phyloP scores from a whole-genome alignment of 2,113 vertebrate genomes.

The Corythoichthys intestinalis region DNA sequence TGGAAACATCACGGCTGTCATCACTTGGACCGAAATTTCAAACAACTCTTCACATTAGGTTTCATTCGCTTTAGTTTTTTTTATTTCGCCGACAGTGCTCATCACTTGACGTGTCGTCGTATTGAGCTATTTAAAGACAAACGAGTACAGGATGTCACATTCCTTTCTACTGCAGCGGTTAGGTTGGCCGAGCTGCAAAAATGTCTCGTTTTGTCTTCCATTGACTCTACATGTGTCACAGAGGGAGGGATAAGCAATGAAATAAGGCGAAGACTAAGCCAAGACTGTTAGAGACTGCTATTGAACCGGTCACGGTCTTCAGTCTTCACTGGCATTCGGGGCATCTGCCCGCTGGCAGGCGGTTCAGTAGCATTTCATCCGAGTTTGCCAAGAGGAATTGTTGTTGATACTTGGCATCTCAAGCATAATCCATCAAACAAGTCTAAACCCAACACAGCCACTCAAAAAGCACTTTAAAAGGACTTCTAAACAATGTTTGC shows the following conservation, averaged over 20 bases:
- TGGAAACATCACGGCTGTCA: background rate
- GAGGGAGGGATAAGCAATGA: background rate
- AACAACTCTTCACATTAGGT: background rate
- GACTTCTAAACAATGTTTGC: background rate
- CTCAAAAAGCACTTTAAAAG: background rate
- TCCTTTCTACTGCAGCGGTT: background rate
- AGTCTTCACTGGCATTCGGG: slow-evolving; percentile 21
- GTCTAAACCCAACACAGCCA: slow-evolving; percentile 16
- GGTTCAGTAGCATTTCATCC: slow-evolving; percentile 19
- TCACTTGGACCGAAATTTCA: background rate
- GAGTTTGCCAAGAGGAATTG: slow-evolving; percentile 23
- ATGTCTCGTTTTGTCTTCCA: background rate
- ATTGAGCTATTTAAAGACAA: slow-evolving; percentile 18
- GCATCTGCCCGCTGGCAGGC: slow-evolving; percentile 17
- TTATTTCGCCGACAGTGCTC: slow-evolving; percentile 17
- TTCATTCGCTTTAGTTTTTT: background rate
- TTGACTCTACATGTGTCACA: background rate
- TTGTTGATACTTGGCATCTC: slow-evolving; percentile 28
- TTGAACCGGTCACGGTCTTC: background rate
- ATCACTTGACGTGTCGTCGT: slow-evolving; percentile 16
- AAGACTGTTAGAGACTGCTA: background rate
- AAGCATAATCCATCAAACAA: slow-evolving; percentile 13
- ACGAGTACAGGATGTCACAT: background rate
- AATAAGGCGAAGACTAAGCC: background rate
- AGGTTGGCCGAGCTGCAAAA: background rate